These are phyloP conservation scores for Tetheella fluctuosa DNA, from an alignment of 2,888 invertebrate genomes.

Conservation along the genomic window DNA sequence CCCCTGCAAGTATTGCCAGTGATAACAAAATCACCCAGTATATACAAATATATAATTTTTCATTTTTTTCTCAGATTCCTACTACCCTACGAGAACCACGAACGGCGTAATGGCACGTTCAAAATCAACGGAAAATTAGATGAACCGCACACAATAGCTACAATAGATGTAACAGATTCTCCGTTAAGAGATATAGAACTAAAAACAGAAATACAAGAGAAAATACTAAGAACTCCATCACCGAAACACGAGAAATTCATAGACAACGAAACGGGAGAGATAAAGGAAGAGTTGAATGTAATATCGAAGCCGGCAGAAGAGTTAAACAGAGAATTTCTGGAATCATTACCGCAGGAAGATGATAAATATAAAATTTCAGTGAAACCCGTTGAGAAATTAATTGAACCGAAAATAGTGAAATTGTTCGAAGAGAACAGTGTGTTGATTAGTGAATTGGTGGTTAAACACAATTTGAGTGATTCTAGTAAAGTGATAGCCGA, in stretches of 20 bases:
- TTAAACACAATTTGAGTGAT: slow-evolving; percentile 26
- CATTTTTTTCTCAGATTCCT: slow-evolving; percentile 84
- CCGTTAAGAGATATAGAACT: slow-evolving; percentile 57
- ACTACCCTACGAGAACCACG: slow-evolving; percentile 86
- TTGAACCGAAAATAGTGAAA: slow-evolving; percentile 36
- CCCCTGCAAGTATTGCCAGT: too few relatives aligned
- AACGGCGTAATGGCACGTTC: slow-evolving; percentile 67
- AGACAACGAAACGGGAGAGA: slow-evolving; percentile 49
- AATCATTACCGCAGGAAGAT: slow-evolving; percentile 60
- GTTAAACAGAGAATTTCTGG: slow-evolving; percentile 73
- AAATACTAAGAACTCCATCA: slow-evolving; percentile 44
- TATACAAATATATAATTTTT: too few relatives aligned
- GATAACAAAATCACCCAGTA: too few relatives aligned
- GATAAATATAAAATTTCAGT: slow-evolving; percentile 64
- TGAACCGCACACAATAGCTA: slow-evolving; percentile 55
- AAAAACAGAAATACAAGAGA: slow-evolving; percentile 32
- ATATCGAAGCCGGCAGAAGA: slow-evolving; percentile 68
- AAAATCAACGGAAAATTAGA: slow-evolving; percentile 60
- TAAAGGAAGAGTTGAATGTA: slow-evolving; percentile 54
- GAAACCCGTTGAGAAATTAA: slow-evolving; percentile 66
- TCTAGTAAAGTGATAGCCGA: slow-evolving; percentile 28
- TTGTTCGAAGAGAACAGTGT: slow-evolving; percentile 28
- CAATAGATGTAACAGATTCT: slow-evolving; percentile 73
- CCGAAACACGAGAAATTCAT: slow-evolving; percentile 26
- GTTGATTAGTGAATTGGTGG: slow-evolving; percentile 23